Percentiles rank a stretch among this genome's conserved stretches.
phyloP scores from a whole-genome alignment of 2,113 vertebrate species.

The Phyllostomus hastatus region DNA sequence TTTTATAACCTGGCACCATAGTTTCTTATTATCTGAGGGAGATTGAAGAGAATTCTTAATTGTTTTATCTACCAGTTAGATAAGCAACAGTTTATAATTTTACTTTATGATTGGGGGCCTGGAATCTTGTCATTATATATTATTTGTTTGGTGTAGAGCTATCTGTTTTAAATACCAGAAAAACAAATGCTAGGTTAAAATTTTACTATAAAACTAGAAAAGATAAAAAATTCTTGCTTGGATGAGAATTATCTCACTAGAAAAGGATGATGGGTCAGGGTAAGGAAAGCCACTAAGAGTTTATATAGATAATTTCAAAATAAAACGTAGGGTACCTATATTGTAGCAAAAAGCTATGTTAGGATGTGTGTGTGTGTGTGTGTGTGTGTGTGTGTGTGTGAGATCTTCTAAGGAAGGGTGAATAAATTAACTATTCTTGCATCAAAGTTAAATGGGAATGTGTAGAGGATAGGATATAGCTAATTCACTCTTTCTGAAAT shows the following conservation, averaged over 20 bases:
- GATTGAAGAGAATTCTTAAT: neutral
- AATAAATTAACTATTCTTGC: neutral
- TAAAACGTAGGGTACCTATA: neutral
- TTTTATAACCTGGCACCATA: neutral
- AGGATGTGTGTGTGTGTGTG: fast-evolving
- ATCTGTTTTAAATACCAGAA: neutral
- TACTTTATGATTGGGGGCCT: neutral
- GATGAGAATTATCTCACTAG: neutral
- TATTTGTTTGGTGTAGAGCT: neutral
- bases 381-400: no score
- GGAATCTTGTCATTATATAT: neutral
- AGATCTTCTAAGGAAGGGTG: neutral
- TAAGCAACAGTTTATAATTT: neutral
- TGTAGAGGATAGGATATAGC: neutral
- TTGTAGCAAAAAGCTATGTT: neutral
- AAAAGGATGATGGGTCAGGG: neutral
- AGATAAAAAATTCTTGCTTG: neutral
- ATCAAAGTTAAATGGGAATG: neutral
- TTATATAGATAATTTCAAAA: neutral
- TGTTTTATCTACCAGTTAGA: neutral
- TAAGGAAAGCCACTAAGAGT: neutral
- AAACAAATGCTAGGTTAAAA: neutral
- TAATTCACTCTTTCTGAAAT: neutral
- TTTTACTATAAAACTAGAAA: neutral
- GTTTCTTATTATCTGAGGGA: neutral